Base-by-base conservation (phyloP, 1,140 invertebrate genomes). In the Venturia canescens region DNA sequence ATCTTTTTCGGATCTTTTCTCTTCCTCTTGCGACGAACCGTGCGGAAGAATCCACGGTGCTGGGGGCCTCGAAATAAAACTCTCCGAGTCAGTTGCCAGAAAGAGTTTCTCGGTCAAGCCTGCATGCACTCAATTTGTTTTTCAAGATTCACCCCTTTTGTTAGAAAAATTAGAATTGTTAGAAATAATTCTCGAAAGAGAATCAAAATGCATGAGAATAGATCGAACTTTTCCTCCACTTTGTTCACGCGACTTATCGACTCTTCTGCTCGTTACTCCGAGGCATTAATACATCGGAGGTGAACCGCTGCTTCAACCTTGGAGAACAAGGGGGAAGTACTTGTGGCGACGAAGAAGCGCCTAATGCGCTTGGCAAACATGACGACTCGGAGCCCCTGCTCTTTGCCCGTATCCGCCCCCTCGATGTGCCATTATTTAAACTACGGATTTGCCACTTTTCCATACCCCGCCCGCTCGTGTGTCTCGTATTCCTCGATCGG, bases 301-400 rank as follows among this genome's bases (percentile, higher is more conserved):
- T 29, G 77, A 78, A 38, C 66, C 26, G 34, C 31, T 38, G 34
- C 31, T 67, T 53, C 71, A 50, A 76, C 71, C 79, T 44, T 44
- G 72, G 71, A 67, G 71, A 48, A 75, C 75, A 21, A 50, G 38
- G 38, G 70, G 15, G 13, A 16, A 70, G 78, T 38, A 79, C 74
- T 75, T 78, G 72, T 80, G 72, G n/a, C 60, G 2, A 63, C 60
- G 60, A 63, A 26, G 60, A 26, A 23, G 21, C n/a, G 48, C 83
- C 85, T 90, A 91, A 90, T 89, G 87, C 90, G 87, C 85, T 90
- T 86, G 82, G 88, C 89, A 91, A 91, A 91, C 88, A 90, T 86
- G 38, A 44, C 87, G 86, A 53, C 84, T 80, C n/a, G 44, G 63
- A 60, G 53, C 72, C 34, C 69, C 79, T 74, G 23, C 79, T 63